Conservation (phyloP, 2,797 vertebrate genomes). For the Telmatherina bonti region DNA sequence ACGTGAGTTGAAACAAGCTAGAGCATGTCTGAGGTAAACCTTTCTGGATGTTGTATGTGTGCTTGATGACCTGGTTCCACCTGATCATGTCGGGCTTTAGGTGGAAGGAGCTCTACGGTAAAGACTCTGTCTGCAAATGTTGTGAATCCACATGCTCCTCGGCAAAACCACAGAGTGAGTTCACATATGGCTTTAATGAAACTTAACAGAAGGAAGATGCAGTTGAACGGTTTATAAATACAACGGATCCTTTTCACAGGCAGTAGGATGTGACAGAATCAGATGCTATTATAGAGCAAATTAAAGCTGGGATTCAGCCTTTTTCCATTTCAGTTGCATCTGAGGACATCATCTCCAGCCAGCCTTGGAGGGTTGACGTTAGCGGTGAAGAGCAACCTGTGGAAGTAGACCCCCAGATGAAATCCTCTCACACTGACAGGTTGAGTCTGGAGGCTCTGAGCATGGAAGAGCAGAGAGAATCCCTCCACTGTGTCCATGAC, state of each 20-base stretch:
- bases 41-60: not conserved
- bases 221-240: not conserved
- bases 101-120: slow-evolving; percentile 76
- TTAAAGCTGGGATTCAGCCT: accelerated
- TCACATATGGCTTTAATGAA: not conserved
- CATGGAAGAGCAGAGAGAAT: not conserved
- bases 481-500: slow-evolving; percentile 23
- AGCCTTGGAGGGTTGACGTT: slow-evolving; percentile 58
- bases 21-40: not conserved
- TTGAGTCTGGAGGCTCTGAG: not conserved
- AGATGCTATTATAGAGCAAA: not conserved
- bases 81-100: slow-evolving; percentile 52
- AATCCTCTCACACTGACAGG: not conserved
- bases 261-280: not conserved
- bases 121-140: slow-evolving; percentile 65
- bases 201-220: not conserved
- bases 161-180: slow-evolving; percentile 32
- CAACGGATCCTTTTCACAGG: not conserved
- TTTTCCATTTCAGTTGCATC: slow-evolving; percentile 9
- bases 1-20: slow-evolving; percentile 55
- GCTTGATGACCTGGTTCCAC: not conserved
- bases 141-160: slow-evolving; percentile 64
- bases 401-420: not conserved
- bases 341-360: slow-evolving; percentile 43
- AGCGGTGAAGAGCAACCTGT: not conserved